These are phyloP conservation scores for Campaea margaritaria DNA, from an alignment of 2,888 invertebrate genomes.

Conservation along the genomic window DNA sequence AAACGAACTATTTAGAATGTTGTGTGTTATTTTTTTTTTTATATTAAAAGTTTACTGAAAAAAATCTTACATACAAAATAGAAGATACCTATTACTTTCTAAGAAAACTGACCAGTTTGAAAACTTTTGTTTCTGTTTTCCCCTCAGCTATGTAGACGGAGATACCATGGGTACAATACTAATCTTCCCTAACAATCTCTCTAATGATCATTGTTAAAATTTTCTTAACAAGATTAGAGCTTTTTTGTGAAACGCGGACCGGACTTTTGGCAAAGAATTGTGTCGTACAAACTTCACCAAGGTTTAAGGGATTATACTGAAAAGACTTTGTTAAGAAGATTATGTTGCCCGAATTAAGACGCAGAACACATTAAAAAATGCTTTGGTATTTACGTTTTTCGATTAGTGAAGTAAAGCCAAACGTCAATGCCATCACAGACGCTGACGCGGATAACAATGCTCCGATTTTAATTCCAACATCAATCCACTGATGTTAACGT, in stretches of 20 bases:
- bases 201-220: conserved; percentile 38
- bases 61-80: no score
- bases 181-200: conserved; percentile 30
- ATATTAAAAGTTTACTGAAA: no score
- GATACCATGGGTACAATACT: conserved; percentile 23
- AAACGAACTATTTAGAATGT: no score
- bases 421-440: no score
- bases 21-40: no score
- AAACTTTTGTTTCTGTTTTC: conserved; percentile 5
- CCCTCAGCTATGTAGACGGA: conserved; percentile 1
- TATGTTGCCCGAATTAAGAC: conserved; percentile 23
- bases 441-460: not conserved
- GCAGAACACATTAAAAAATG: conserved; percentile 7
- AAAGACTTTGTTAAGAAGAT: conserved; percentile 21
- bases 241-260: conserved; percentile 22
- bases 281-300: conserved; percentile 23
- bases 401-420: not conserved
- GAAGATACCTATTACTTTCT: no score
- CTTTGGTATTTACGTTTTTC: conserved; percentile 4
- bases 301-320: conserved; percentile 25
- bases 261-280: conserved; percentile 26
- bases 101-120: no score
- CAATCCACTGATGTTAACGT: no score
- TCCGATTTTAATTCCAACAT: no score
- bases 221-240: conserved; percentile 39